Percentiles rank a stretch among this genome's conserved stretches.
phyloP scores from a whole-genome alignment of 2,797 vertebrate genomes.

The Scomberomorus guttatus region DNA sequence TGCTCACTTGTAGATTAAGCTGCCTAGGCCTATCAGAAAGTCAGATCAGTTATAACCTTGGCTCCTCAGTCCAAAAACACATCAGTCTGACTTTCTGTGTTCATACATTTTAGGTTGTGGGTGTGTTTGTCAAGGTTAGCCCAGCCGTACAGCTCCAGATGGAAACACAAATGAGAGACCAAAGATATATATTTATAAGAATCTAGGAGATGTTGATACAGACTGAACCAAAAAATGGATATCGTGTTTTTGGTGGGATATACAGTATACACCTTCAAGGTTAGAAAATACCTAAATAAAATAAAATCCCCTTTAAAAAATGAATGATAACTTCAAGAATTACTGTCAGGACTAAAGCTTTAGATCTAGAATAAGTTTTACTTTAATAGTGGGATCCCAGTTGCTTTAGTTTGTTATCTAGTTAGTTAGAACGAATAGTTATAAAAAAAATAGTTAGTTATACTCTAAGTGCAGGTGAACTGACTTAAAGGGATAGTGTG shows the following conservation, averaged over 20 bases:
- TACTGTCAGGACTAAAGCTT: neutral
- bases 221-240: neutral
- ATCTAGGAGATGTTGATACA: neutral
- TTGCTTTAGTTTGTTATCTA: neutral
- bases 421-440: neutral
- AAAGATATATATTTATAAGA: constrained; percentile 15
- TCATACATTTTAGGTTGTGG: constrained; percentile 17
- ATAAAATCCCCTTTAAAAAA: neutral
- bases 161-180: constrained; percentile 2
- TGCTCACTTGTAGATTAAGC: constrained; percentile 43
- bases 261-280: neutral
- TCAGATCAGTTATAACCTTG: constrained; percentile 44
- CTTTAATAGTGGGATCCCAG: neutral
- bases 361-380: neutral
- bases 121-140: constrained; percentile 28
- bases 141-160: neutral
- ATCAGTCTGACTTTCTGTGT: neutral
- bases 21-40: constrained; percentile 22
- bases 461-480: neutral
- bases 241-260: neutral
- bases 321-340: neutral
- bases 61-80: constrained; percentile 16
- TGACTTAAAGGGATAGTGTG: too few relatives aligned
- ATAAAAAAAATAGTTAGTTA: too few relatives aligned
- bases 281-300: neutral